phyloP scores from a whole-genome alignment of 2,888 invertebrate species.

The Teleiodes luculella region DNA sequence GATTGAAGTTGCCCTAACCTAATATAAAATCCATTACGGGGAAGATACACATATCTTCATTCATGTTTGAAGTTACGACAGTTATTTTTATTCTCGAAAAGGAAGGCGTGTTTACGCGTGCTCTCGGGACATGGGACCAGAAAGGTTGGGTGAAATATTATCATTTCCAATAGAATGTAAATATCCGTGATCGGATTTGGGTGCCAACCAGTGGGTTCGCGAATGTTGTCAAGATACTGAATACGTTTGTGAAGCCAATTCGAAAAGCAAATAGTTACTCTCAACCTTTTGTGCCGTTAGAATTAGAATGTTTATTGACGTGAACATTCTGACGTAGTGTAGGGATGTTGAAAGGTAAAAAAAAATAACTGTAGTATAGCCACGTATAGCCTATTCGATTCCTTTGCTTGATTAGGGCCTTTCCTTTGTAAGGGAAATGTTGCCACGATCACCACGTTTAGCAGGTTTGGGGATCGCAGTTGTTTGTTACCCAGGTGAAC shows the following conservation, averaged over 20 bases:
- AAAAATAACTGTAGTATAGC: not conserved
- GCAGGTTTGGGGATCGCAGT: too few relatives aligned
- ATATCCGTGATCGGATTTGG: conserved; percentile 4
- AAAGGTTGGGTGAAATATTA: conserved; percentile 4
- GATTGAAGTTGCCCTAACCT: too few relatives aligned
- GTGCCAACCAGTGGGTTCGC: conserved; percentile 8
- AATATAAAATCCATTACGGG: too few relatives aligned
- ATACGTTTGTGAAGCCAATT: conserved; percentile 26
- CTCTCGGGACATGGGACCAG: not conserved
- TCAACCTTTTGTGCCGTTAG: too few relatives aligned
- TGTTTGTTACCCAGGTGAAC: too few relatives aligned
- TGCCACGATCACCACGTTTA: too few relatives aligned
- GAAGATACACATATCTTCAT: too few relatives aligned
- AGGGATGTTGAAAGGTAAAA: not conserved
- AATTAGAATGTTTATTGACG: too few relatives aligned
- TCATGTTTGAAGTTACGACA: too few relatives aligned
- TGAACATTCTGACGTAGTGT: not conserved
- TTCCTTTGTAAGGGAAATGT: too few relatives aligned
- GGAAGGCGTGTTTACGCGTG: not conserved
- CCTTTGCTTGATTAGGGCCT: too few relatives aligned
- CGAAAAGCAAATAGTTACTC: conserved; percentile 25
- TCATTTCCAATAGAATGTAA: conserved; percentile 9
- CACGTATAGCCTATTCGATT: too few relatives aligned
- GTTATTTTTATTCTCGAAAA: not conserved
- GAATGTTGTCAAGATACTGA: conserved; percentile 22